Evolutionary conservation across 1,140 invertebrate species (phyloP).

Genomic region (Aphelinus atriplicis): DNA sequence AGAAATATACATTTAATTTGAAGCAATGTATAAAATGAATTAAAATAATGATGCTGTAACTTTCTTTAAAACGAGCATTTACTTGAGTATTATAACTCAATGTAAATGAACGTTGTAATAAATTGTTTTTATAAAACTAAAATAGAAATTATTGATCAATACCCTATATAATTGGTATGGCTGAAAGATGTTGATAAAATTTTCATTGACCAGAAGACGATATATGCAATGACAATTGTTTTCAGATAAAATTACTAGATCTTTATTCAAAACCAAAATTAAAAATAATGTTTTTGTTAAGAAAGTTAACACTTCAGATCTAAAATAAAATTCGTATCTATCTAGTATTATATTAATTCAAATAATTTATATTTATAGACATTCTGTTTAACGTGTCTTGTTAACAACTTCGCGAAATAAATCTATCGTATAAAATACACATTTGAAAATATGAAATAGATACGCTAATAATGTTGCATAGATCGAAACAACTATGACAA

Average conservation of each 20-base stretch:
- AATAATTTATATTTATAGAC: constrained; percentile 34
- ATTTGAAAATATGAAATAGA: constrained; percentile 40
- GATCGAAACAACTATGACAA: constrained; percentile 25
- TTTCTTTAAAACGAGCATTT: constrained; percentile 6
- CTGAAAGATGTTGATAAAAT: no score
- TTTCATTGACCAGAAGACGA: no score
- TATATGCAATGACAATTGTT: no score
- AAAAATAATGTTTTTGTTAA: not conserved
- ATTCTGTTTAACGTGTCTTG: constrained; percentile 35
- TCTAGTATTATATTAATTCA: constrained; percentile 23
- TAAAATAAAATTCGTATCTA: constrained; percentile 20
- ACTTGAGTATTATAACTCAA: not conserved
- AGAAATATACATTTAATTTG: constrained; percentile 10
- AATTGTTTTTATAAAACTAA: constrained; percentile 32
- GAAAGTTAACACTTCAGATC: constrained; percentile 7
- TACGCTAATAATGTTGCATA: constrained; percentile 27
- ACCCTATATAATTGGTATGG: no score
- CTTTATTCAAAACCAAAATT: constrained; percentile 12
- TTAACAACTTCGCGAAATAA: constrained; percentile 39
- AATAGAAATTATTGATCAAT: constrained; percentile 1
- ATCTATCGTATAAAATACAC: constrained; percentile 40
- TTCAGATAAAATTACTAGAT: no score
- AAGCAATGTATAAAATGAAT: constrained; percentile 1
- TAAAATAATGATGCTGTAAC: constrained; percentile 2
- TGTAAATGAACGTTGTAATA: constrained; percentile 15